These are phyloP conservation scores for Enteromius argenteus DNA, from an alignment of 2,797 vertebrate genomes.

Conservation along the genomic window DNA sequence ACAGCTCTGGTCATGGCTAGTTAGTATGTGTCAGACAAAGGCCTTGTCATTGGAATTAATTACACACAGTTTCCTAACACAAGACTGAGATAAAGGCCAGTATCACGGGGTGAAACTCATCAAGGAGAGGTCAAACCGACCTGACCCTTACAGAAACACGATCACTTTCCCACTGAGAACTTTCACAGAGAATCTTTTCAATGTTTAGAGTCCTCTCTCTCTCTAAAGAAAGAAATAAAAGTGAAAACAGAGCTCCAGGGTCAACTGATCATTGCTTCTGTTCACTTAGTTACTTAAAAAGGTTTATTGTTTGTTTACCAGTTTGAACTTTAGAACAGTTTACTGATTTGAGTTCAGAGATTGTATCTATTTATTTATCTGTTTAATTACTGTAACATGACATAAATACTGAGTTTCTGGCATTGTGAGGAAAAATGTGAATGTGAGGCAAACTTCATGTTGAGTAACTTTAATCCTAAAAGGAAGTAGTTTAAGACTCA, in stretches of 20 bases:
- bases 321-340: background rate
- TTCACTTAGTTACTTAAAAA: background rate
- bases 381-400: background rate
- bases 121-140: conserved; percentile 16
- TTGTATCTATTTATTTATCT: background rate
- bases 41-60: background rate
- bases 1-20: background rate
- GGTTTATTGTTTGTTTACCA: background rate
- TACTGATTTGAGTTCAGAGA: background rate
- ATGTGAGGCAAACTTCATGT: background rate
- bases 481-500: background rate
- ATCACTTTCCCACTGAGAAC: background rate
- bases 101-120: background rate
- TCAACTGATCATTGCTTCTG: background rate
- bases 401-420: background rate
- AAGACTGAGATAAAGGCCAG: background rate
- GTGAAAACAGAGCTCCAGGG: background rate
- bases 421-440: background rate
- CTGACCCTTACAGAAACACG: conserved; percentile 11
- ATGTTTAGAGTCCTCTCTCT: background rate
- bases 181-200: background rate
- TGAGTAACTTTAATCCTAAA: background rate
- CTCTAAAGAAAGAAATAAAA: background rate
- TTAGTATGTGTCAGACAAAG: background rate
- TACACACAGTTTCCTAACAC: background rate